Percentiles rank a stretch among this genome's conserved stretches.
phyloP scores from a whole-genome alignment of 2,113 vertebrate genomes.

The Turdus rufiventris region DNA sequence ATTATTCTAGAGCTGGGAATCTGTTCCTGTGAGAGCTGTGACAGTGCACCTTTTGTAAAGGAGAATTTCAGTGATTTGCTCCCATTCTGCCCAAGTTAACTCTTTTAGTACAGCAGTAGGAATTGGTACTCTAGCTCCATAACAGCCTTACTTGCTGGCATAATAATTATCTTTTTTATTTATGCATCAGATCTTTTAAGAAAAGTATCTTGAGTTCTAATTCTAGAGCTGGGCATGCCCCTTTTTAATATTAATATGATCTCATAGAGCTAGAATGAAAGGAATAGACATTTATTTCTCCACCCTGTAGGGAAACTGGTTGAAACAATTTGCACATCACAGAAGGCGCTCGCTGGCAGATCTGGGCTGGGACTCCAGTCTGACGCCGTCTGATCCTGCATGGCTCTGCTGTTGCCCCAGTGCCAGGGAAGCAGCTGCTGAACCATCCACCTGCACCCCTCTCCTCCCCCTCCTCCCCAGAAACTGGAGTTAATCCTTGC shows the following conservation, averaged over 20 bases:
- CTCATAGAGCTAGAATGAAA: neutral
- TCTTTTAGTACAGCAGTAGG: neutral
- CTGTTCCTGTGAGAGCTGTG: neutral
- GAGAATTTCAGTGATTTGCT: neutral
- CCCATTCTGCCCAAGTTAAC: neutral
- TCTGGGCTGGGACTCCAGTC: neutral
- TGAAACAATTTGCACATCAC: constrained; percentile 40
- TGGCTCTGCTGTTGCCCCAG: neutral
- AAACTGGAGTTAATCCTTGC: neutral
- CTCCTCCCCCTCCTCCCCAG: neutral
- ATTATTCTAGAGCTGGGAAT: neutral
- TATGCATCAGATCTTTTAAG: constrained; percentile 2
- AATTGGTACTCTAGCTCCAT: neutral
- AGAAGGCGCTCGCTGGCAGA: neutral
- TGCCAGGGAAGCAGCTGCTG: neutral
- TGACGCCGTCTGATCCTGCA: neutral
- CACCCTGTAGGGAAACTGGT: constrained; percentile 6
- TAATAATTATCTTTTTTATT: neutral
- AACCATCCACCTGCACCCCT: neutral
- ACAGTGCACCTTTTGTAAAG: neutral
- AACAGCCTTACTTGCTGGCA: neutral
- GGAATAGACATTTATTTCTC: constrained; percentile 15
- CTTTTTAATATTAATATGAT: constrained; percentile 31
- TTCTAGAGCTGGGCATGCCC: constrained; percentile 9
- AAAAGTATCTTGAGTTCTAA: neutral